Percentiles rank a stretch among this genome's conserved stretches.
These are phyloP conservation scores for Darevskia nairensis DNA, from an alignment of 2,797 vertebrate genomes.

Conservation along the genomic window DNA sequence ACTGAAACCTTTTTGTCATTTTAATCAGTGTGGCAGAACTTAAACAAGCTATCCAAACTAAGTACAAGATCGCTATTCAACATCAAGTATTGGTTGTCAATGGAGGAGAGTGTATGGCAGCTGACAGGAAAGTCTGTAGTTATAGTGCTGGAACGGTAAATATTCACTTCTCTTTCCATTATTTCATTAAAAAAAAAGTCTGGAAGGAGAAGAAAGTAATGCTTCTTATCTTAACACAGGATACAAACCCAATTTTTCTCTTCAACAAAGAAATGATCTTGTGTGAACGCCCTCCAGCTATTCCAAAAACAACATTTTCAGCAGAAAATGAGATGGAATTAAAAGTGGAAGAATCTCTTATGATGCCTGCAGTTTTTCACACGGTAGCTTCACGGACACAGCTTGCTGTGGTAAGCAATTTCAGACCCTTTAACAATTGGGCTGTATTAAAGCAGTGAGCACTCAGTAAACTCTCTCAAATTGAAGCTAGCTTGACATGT, in stretches of 20 bases:
- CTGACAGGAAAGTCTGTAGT: conserved; percentile 95
- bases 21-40: conserved; percentile 92
- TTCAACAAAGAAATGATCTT: conserved; percentile 99
- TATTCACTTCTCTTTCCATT: conserved; percentile 52
- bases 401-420: conserved; percentile 91
- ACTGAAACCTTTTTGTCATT: background rate
- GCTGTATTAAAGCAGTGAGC: conserved; percentile 11
- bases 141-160: conserved; percentile 99
- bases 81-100: conserved; percentile 99
- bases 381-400: conserved; percentile 98
- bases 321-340: conserved; percentile 99
- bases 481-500: background rate
- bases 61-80: conserved; percentile 97
- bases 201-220: conserved; percentile 22
- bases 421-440: conserved; percentile 17
- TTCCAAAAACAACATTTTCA: conserved; percentile 97
- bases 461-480: background rate
- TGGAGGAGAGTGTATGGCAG: conserved; percentile 98
- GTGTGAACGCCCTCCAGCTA: conserved; percentile 94
- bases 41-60: conserved; percentile 97
- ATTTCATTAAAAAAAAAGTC: background rate
- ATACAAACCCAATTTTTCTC: conserved; percentile 99
- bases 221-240: conserved; percentile 77
- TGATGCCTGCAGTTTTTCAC: conserved; percentile 99
- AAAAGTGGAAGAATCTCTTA: conserved; percentile 97